phyloP scores from a whole-genome alignment of 1,140 invertebrate species.

The Sweltsa coloradensis region DNA sequence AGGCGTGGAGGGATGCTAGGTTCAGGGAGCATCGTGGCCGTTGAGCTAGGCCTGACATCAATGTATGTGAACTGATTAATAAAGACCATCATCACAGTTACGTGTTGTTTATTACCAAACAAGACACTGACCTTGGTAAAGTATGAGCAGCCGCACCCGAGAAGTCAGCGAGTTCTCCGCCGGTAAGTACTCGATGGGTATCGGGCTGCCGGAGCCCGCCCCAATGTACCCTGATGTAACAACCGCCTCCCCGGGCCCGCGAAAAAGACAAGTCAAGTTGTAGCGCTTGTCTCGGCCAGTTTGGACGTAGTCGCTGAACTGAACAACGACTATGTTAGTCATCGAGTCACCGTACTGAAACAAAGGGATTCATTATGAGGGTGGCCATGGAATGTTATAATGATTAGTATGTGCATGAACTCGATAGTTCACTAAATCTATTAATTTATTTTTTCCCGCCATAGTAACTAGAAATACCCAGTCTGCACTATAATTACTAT shows the following conservation, averaged over 20 bases:
- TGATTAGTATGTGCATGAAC: constrained; percentile 7
- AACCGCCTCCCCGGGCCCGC: constrained; percentile 81
- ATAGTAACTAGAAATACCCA: too few relatives aligned
- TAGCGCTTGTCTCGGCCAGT: constrained; percentile 82
- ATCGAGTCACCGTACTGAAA: constrained; percentile 77
- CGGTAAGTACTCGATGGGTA: constrained; percentile 80
- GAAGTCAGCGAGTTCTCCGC: constrained; percentile 83
- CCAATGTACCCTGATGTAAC: constrained; percentile 89
- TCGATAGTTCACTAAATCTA: neutral
- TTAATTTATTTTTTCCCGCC: too few relatives aligned
- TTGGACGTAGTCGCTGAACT: constrained; percentile 87
- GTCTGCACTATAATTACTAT: too few relatives aligned
- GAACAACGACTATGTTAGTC: constrained; percentile 88
- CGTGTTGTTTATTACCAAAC: too few relatives aligned
- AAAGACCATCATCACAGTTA: too few relatives aligned
- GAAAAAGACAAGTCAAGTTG: constrained; percentile 81
- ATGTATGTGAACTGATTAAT: too few relatives aligned
- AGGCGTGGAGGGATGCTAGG: too few relatives aligned
- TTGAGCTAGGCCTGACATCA: too few relatives aligned
- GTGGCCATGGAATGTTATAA: too few relatives aligned
- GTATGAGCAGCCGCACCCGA: constrained; percentile 67
- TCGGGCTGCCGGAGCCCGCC: constrained; percentile 81
- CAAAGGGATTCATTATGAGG: constrained; percentile 6
- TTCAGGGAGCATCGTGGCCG: too few relatives aligned
- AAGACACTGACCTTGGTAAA: constrained; percentile 83